phyloP scores from a whole-genome alignment of 2,797 vertebrate genomes.

The Lophura swinhoii region DNA sequence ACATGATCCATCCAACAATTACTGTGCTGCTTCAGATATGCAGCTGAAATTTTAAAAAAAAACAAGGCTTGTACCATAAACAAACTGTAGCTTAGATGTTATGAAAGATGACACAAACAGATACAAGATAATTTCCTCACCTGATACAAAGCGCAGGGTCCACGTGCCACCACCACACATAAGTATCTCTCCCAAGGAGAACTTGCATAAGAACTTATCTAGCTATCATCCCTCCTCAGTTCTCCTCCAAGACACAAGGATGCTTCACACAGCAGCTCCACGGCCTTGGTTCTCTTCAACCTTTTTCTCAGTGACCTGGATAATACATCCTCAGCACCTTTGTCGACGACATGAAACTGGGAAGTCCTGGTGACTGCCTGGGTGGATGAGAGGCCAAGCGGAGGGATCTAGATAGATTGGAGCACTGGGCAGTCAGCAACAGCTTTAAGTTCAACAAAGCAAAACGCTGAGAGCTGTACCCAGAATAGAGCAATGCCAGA shows the following conservation, averaged over 20 bases:
- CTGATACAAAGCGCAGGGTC: neutral
- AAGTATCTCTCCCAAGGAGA: neutral
- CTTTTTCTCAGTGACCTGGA: neutral
- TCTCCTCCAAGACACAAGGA: neutral
- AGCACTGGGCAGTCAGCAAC: neutral
- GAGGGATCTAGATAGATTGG: neutral
- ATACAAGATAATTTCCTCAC: neutral
- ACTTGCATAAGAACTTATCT: neutral
- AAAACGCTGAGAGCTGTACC: neutral
- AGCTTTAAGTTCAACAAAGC: neutral
- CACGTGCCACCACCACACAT: rapidly evolving
- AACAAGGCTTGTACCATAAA: neutral
- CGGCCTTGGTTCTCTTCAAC: neutral
- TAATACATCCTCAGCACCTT: neutral
- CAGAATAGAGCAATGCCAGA: no score
- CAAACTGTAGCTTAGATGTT: neutral
- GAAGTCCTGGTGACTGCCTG: no score
- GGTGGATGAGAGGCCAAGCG: neutral
- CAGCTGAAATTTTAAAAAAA: neutral
- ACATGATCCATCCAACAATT: neutral
- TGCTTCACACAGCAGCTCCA: neutral
- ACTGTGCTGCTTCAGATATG: rapidly evolving
- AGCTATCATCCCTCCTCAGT: neutral
- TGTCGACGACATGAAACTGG: neutral
- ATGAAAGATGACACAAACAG: no score